A percentile compares a stretch with the other conserved stretches of the same genome.
phyloP scores from a whole-genome alignment of 1,140 invertebrate genomes.

The Amyelois transitella region DNA sequence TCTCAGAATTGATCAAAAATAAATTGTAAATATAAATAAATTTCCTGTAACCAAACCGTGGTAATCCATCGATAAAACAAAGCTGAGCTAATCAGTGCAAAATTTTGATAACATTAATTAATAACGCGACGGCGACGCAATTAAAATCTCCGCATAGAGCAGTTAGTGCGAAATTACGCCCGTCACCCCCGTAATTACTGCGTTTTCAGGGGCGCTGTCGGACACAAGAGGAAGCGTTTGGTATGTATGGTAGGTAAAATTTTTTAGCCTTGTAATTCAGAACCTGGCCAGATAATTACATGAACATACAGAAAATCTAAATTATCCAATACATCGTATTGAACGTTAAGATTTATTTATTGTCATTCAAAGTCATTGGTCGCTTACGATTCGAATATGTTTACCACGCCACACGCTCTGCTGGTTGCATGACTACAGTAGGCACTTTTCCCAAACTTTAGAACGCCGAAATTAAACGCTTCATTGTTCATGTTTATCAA shows the following conservation, averaged over 20 bases:
- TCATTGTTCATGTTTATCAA: not conserved
- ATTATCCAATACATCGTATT: too few relatives aligned
- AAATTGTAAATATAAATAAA: not conserved
- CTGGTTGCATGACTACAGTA: too few relatives aligned
- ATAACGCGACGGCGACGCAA: constrained; percentile 33
- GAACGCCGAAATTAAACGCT: not conserved
- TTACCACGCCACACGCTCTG: too few relatives aligned
- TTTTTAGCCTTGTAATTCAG: too few relatives aligned
- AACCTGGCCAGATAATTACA: too few relatives aligned
- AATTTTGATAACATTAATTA: constrained; percentile 46
- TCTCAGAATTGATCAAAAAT: not conserved
- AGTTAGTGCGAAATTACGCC: constrained; percentile 31
- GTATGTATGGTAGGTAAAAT: too few relatives aligned
- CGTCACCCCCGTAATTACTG: constrained; percentile 44
- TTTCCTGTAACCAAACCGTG: not conserved
- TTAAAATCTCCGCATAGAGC: constrained; percentile 41
- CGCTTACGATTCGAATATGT: too few relatives aligned
- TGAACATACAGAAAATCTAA: too few relatives aligned
- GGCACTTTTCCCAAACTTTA: too few relatives aligned
- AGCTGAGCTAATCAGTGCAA: constrained; percentile 6
- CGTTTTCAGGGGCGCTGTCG: not conserved
- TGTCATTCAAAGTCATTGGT: too few relatives aligned
- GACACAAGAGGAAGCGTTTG: not conserved
- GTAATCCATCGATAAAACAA: not conserved
- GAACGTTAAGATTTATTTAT: too few relatives aligned